phyloP scores from a whole-genome alignment of 2,797 vertebrate species.

The Sarcophilus harrisii region DNA sequence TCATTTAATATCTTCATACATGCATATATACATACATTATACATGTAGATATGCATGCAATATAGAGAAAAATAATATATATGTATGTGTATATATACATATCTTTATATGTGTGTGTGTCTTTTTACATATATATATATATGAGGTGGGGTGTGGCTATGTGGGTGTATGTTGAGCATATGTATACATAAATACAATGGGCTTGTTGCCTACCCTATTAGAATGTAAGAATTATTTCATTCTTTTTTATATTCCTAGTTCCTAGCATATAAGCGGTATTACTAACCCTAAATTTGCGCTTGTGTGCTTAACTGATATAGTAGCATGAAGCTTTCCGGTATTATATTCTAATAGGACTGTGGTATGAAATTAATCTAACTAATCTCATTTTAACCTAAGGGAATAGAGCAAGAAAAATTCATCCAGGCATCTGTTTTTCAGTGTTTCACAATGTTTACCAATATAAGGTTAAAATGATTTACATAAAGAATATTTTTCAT shows the following conservation, averaged over 20 bases:
- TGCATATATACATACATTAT: not conserved
- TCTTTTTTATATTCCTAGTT: not conserved
- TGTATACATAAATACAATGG: not conserved
- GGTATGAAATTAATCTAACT: not conserved
- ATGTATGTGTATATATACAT: accelerated
- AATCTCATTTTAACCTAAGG: not conserved
- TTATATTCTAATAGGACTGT: not conserved
- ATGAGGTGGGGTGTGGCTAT: not conserved
- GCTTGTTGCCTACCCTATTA: not conserved
- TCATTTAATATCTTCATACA: not conserved
- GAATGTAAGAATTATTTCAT: not conserved
- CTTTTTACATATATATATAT: not conserved
- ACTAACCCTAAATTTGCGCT: too few relatives aligned
- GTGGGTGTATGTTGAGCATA: too few relatives aligned
- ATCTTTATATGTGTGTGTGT: not conserved
- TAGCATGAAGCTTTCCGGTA: not conserved
- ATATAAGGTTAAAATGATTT: too few relatives aligned
- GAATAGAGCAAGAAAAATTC: not conserved
- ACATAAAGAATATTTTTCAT: not conserved
- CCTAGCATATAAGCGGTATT: not conserved
- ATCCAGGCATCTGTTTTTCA: not conserved
- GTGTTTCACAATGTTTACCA: too few relatives aligned
- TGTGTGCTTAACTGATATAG: not conserved
- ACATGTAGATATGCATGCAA: not conserved
- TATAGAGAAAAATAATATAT: not conserved